These are phyloP conservation scores for Vimba vimba DNA, from an alignment of 2,113 vertebrate species.

Conservation along the genomic window DNA sequence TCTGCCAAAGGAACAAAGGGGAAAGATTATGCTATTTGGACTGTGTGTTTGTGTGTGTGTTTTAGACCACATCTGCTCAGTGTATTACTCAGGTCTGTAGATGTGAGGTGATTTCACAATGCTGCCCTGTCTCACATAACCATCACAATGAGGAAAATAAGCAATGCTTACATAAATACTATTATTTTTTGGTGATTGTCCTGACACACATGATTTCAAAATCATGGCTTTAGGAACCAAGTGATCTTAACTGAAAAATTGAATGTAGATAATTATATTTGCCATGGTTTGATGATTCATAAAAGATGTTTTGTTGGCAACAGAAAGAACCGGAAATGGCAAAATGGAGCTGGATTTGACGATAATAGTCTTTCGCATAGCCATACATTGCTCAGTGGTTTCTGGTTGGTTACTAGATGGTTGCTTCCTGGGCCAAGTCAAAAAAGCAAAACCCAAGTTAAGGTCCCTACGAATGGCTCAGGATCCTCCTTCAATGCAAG, in stretches of 20 bases:
- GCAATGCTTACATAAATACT: not conserved
- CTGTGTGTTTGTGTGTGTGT: not conserved
- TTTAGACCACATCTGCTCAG: constrained; percentile 35
- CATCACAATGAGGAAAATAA: not conserved
- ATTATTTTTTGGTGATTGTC: not conserved
- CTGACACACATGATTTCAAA: not conserved
- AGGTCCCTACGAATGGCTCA: too few species aligned
- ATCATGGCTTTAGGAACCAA: not conserved
- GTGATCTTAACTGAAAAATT: not conserved
- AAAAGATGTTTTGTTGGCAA: not conserved
- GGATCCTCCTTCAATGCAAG: too few species aligned
- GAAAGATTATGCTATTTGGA: constrained; percentile 3
- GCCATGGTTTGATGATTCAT: not conserved
- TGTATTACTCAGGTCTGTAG: constrained; percentile 36
- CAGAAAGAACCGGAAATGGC: not conserved
- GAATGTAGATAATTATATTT: not conserved
- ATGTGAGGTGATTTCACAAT: constrained; percentile 43
- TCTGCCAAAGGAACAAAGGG: constrained; percentile 18
- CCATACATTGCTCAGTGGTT: too few species aligned
- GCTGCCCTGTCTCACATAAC: not conserved
- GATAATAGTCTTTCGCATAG: not conserved
- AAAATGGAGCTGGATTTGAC: not conserved
- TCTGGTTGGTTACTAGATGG: too few species aligned
- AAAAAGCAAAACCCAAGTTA: too few species aligned
- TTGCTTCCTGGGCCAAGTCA: too few species aligned